Evolutionary conservation across 2,888 invertebrate species (phyloP), one percentile per base, ranked within the genome.

Genomic region (Drosophila flavopinicola): DNA sequence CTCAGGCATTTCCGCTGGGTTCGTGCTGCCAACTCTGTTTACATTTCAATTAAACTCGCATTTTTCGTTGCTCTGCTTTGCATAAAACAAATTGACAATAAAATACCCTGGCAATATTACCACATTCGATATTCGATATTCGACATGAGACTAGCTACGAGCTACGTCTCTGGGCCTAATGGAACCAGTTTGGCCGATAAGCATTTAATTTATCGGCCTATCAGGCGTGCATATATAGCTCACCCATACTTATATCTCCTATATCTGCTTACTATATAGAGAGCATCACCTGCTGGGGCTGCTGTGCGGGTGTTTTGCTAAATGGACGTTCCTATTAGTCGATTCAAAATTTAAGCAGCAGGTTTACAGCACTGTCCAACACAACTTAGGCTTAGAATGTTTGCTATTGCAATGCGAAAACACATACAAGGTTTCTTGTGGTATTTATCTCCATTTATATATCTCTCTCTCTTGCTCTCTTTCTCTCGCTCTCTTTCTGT

Each of bases 141-240:
- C n/a, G n/a, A n/a, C n/a, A n/a, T n/a, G n/a, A n/a, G n/a, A 57
- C 30, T 39, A 30, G 48, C n/a, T n/a, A n/a, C 30, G n/a, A 45
- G 25, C 64, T 45, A 29, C 49, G 13, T 47, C 38, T 37, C 38
- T 24, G 35, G 39, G 44, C 56, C 80, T 87, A 87, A 83, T 83
- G 85, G 87, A 87, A 83, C 83, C 85, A 85, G 83, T 87, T 87
- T 29, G 2, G 4, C 39, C 56, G 87, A 85, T 79, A 79, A 83
- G 48, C 86, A 66, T 54, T 73, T 66, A 75, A 79, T 79, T 85
- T 85, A 79, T 83, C 72, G 78, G 52, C 59, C 75, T 63, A 65
- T 77, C 58, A 48, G 38, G 10, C 30, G 13, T 17, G n/a, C 25
- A 13, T 20, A 11, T 20, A 39, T 57, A 29, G 29, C 42, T 37